Conservation (phyloP, 2,888 invertebrate species). For the Plebejus anna region DNA sequence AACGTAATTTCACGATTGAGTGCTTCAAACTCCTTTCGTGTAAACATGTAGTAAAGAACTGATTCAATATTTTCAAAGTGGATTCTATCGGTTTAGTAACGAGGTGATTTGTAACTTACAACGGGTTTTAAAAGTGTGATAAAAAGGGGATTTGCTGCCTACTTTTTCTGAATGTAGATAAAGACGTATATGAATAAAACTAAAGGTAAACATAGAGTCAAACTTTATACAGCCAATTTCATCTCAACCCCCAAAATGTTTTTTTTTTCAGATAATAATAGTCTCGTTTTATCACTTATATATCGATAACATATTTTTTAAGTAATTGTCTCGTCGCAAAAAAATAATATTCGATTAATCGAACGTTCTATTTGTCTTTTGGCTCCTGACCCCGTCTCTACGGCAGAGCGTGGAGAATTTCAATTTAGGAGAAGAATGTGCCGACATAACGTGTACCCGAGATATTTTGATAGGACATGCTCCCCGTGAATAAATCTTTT, state of each 20-base stretch:
- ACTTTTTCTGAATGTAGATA: neutral
- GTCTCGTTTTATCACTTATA: neutral
- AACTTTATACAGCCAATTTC: neutral
- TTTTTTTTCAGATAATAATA: neutral
- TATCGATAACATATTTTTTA: slow-evolving; percentile 35
- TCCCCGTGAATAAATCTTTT: slow-evolving; percentile 79
- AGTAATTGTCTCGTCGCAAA: slow-evolving; percentile 32
- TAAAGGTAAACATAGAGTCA: too few species aligned
- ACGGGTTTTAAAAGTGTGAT: neutral
- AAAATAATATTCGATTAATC: slow-evolving; percentile 73
- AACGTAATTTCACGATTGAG: neutral
- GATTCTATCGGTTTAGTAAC: neutral
- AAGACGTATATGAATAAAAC: neutral
- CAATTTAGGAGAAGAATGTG: slow-evolving; percentile 81
- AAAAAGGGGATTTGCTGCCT: neutral
- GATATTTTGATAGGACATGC: slow-evolving; percentile 81
- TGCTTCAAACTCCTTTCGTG: neutral
- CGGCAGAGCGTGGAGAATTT: slow-evolving; percentile 78
- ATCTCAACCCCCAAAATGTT: neutral
- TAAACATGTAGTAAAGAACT: slow-evolving; percentile 4
- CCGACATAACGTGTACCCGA: slow-evolving; percentile 79
- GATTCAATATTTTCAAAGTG: neutral
- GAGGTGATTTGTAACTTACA: neutral
- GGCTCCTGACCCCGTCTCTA: slow-evolving; percentile 70
- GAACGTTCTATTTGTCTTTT: slow-evolving; percentile 78